Conservation (phyloP, 2,113 vertebrate species). For the Phaethornis superciliosus region DNA sequence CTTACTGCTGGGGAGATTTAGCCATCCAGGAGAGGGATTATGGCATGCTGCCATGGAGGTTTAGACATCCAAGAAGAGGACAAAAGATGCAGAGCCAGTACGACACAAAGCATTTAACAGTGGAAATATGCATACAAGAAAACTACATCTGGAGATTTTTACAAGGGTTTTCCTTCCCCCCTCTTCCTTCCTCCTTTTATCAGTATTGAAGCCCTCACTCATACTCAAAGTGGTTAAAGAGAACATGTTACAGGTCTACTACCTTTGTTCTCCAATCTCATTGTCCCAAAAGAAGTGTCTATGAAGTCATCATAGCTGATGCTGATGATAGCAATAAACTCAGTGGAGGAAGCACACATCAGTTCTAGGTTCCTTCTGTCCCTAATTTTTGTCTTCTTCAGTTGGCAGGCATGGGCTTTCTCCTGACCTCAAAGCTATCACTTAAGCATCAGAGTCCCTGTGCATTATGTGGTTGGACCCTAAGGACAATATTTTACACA, state of each 20-base stretch:
- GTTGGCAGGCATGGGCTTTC: neutral
- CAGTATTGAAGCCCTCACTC: neutral
- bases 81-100: neutral
- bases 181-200: rapidly evolving
- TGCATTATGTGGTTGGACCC: neutral
- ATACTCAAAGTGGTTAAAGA: neutral
- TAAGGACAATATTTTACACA: neutral
- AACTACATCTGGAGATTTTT: neutral
- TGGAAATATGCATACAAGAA: neutral
- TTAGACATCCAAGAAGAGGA: neutral
- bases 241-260: neutral
- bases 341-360: neutral
- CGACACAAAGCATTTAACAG: neutral
- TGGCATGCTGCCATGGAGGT: neutral
- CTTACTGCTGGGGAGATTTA: neutral
- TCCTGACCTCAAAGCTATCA: neutral
- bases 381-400: neutral
- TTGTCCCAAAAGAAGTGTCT: neutral
- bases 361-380: neutral
- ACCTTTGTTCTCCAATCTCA: neutral
- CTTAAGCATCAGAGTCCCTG: neutral
- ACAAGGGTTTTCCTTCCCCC: neutral
- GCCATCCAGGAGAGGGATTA: neutral
- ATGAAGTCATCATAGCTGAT: neutral
- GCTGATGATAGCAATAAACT: neutral